Conservation (phyloP, 2,888 invertebrate genomes). For the Schizaphis graminum region DNA sequence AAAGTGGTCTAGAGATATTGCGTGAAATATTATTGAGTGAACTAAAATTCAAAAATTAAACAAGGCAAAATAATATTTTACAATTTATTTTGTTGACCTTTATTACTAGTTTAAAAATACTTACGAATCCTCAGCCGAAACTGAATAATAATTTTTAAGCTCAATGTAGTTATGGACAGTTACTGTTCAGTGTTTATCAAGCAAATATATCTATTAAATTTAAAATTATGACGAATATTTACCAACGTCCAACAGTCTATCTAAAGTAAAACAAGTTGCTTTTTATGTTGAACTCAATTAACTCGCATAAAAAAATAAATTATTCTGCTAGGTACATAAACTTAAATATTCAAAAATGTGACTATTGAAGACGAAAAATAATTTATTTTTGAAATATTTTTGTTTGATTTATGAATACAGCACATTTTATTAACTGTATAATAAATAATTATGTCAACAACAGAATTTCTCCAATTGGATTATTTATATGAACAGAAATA, state of each 20-base stretch:
- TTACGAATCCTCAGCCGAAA: not conserved
- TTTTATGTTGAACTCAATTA: not conserved
- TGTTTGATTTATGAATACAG: not conserved
- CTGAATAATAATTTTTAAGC: not conserved
- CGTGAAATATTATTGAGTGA: not conserved
- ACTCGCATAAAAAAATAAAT: not conserved
- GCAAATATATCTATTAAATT: not conserved
- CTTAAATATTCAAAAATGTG: not conserved
- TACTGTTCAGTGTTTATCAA: not conserved
- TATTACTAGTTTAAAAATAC: not conserved
- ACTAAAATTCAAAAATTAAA: not conserved
- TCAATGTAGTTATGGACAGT: not conserved
- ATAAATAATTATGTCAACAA: not conserved
- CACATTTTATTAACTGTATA: not conserved
- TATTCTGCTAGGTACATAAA: not conserved
- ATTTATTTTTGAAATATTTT: not conserved
- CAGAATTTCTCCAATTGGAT: not conserved
- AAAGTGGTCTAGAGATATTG: not conserved
- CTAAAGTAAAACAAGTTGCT: not conserved
- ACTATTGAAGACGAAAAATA: not conserved
- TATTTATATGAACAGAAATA: not conserved
- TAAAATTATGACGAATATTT: not conserved
- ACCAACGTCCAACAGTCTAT: not conserved
- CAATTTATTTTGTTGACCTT: not conserved
- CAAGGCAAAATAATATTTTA: not conserved